A percentile compares a stretch with the other conserved stretches of the same genome.
Conservation (phyloP, 2,113 vertebrate genomes). For the Verasper variegatus region DNA sequence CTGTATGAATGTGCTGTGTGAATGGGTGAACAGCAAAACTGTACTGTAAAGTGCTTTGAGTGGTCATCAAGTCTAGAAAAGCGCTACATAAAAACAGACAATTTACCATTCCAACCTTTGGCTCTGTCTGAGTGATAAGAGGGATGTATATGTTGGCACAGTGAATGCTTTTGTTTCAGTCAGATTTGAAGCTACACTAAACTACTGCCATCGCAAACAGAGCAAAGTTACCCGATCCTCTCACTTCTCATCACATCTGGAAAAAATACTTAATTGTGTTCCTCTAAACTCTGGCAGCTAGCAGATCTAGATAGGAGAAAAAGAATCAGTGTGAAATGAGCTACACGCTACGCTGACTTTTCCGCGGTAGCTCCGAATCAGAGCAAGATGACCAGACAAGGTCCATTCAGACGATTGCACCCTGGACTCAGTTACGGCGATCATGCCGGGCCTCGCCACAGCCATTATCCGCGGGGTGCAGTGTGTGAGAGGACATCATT, state of each 20-base stretch:
- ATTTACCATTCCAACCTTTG: background rate
- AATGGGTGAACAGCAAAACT: too few relatives aligned
- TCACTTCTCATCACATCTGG: slow-evolving; percentile 66
- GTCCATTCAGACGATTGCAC: slow-evolving; percentile 47
- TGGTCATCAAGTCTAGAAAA: too few relatives aligned
- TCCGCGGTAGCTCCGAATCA: slow-evolving; percentile 28
- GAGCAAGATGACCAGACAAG: slow-evolving; percentile 67
- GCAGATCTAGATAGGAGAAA: slow-evolving; percentile 69
- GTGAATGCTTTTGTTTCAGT: slow-evolving; percentile 28
- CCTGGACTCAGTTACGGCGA: slow-evolving; percentile 36
- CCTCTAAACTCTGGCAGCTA: slow-evolving; percentile 68
- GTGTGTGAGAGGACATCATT: slow-evolving; percentile 76
- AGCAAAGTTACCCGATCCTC: slow-evolving; percentile 48
- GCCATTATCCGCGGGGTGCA: slow-evolving; percentile 67
- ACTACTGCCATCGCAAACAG: slow-evolving; percentile 43
- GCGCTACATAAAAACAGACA: too few relatives aligned
- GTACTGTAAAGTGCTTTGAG: too few relatives aligned
- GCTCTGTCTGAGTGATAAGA: slow-evolving; percentile 23
- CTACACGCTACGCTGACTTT: slow-evolving; percentile 60
- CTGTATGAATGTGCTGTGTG: too few relatives aligned
- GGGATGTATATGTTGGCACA: slow-evolving; percentile 13
- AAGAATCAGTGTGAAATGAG: slow-evolving; percentile 78
- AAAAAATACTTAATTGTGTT: slow-evolving; percentile 72
- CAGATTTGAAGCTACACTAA: slow-evolving; percentile 32
- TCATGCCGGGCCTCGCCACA: slow-evolving; percentile 37